phyloP scores from a whole-genome alignment of 1,140 invertebrate genomes.

The Tetranychus urticae region DNA sequence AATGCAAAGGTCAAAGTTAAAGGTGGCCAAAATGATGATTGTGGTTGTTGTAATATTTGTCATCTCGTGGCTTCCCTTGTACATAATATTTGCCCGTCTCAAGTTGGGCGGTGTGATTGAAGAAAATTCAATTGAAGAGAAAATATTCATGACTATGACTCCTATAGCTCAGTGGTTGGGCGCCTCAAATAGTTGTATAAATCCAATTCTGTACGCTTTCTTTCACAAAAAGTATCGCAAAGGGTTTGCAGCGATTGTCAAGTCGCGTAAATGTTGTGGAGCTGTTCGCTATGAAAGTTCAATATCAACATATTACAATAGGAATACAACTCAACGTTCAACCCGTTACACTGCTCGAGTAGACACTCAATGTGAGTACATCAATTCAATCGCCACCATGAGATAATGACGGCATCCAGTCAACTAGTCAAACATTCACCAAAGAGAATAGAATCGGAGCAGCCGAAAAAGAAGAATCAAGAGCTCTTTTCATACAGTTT shows the following conservation, averaged over 20 bases:
- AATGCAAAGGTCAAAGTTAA: conserved; percentile 20
- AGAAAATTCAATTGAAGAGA: conserved; percentile 32
- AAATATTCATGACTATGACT: conserved; percentile 46
- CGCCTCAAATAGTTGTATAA: conserved; percentile 84
- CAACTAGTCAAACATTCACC: no score
- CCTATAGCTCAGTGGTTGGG: conserved; percentile 90
- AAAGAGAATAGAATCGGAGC: no score
- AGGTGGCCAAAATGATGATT: conserved; percentile 27
- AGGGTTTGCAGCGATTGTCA: conserved; percentile 68
- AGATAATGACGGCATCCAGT: not conserved
- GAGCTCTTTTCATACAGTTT: no score
- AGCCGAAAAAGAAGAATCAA: no score
- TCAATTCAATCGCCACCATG: not conserved
- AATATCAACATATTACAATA: conserved; percentile 5
- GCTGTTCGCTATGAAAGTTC: conserved; percentile 10
- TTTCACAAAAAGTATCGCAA: conserved; percentile 88
- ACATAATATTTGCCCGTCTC: conserved; percentile 27
- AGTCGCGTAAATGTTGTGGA: conserved; percentile 51
- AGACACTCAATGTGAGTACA: conserved; percentile 12
- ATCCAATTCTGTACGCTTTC: conserved; percentile 89
- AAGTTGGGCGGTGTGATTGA: conserved; percentile 22
- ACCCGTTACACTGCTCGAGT: conserved; percentile 3
- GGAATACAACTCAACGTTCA: conserved; percentile 5
- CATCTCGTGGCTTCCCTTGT: conserved; percentile 28
- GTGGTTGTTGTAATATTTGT: conserved; percentile 26